These are phyloP conservation scores for Ivindomyrus marchei DNA, from an alignment of 2,113 vertebrate genomes.

Conservation along the genomic window DNA sequence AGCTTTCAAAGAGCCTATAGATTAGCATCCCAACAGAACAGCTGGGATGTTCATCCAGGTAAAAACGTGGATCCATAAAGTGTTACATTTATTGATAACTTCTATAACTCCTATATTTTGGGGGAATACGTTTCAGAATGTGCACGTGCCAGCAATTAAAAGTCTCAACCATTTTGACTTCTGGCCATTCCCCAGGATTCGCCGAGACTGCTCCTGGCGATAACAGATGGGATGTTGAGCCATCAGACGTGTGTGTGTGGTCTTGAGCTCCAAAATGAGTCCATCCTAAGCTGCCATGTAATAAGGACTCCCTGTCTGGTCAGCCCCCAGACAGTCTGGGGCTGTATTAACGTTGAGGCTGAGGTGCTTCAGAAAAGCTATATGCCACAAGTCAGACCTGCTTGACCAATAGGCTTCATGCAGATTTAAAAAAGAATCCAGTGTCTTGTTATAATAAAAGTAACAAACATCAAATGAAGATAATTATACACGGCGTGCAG, in stretches of 20 bases:
- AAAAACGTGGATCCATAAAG: neutral
- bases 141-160: neutral
- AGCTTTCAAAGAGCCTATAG: neutral
- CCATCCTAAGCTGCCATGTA: neutral
- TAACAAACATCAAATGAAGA: conserved; percentile 6
- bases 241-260: neutral
- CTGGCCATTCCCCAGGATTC: neutral
- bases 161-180: neutral
- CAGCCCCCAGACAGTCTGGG: neutral
- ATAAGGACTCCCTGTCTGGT: neutral
- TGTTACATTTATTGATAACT: neutral
- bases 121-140: neutral
- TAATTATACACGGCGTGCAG: neutral
- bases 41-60: neutral
- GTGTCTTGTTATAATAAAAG: neutral
- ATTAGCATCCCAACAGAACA: neutral
- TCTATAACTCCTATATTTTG: neutral
- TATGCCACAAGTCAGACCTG: neutral
- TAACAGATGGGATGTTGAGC: neutral
- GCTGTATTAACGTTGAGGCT: neutral
- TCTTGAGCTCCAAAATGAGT: neutral
- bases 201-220: neutral
- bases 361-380: neutral
- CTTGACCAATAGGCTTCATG: neutral
- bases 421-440: neutral